Percentiles rank a stretch among this genome's conserved stretches.
phyloP scores from a whole-genome alignment of 2,113 vertebrate species.

The Vulpes ferrilata region DNA sequence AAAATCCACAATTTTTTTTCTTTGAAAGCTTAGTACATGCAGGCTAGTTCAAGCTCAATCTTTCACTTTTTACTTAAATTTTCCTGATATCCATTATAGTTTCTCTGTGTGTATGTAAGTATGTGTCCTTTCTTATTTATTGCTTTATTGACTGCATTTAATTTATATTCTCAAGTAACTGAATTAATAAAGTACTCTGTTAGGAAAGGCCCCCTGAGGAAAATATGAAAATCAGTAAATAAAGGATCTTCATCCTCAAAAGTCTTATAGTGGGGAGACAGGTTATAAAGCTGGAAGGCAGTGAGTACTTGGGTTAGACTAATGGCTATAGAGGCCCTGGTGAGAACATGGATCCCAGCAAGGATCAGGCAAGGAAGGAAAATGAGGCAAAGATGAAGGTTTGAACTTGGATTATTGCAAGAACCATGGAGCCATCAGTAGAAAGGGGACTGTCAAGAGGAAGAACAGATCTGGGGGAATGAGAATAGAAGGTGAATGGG shows the following conservation, averaged over 20 bases:
- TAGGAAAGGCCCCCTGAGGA: neutral
- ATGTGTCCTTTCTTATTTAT: neutral
- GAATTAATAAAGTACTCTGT: neutral
- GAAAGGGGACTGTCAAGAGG: neutral
- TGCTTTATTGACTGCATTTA: neutral
- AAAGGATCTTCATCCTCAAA: neutral
- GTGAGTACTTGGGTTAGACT: neutral
- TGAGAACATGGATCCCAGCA: neutral
- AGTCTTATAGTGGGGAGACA: neutral
- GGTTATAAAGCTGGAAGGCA: neutral
- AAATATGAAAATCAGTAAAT: neutral
- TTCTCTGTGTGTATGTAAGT: neutral
- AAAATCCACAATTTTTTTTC: slow-evolving; percentile 23
- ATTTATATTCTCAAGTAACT: neutral
- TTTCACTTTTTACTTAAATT: slow-evolving; percentile 28
- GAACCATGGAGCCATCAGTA: neutral
- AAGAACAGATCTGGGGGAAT: neutral
- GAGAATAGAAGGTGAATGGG: too few species aligned
- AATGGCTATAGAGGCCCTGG: neutral
- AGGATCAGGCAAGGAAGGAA: neutral
- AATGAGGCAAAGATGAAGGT: neutral
- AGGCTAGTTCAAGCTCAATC: neutral
- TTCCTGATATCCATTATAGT: neutral
- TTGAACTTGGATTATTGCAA: neutral
- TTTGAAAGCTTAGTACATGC: slow-evolving; percentile 55